phyloP scores from a whole-genome alignment of 2,888 invertebrate genomes.

The Drosophila silvestris region DNA sequence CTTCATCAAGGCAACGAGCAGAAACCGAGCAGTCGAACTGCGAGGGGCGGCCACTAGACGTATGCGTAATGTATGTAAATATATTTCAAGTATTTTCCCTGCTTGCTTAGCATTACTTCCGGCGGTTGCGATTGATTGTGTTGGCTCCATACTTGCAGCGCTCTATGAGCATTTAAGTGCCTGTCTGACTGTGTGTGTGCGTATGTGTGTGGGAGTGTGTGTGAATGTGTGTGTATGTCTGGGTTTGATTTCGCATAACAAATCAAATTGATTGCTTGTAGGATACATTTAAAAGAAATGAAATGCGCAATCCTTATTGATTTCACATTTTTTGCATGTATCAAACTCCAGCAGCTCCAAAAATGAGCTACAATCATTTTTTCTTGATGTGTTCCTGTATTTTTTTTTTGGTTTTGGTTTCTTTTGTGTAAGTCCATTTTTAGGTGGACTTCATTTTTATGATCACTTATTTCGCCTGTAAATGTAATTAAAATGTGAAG shows the following conservation, averaged over 20 bases:
- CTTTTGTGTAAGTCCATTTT: not conserved
- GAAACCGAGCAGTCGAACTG: conserved; percentile 8
- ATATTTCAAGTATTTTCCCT: conserved; percentile 74
- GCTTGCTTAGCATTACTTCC: conserved; percentile 77
- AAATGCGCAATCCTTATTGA: conserved; percentile 76
- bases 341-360: not conserved
- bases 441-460: conserved; percentile 39
- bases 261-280: conserved; percentile 79
- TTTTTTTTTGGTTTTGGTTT: not conserved
- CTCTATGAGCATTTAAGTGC: conserved; percentile 45
- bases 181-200: conserved; percentile 20
- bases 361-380: conserved; percentile 11
- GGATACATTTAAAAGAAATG: conserved; percentile 69
- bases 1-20: conserved; percentile 68
- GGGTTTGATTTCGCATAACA: conserved; percentile 69
- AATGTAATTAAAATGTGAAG: conserved; percentile 55
- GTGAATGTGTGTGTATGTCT: conserved; percentile 21
- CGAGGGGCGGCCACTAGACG: conserved; percentile 58
- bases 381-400: not conserved
- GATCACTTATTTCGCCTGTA: conserved; percentile 47
- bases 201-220: conserved; percentile 21
- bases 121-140: conserved; percentile 79
- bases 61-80: conserved; percentile 78
- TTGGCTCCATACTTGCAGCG: conserved; percentile 41
- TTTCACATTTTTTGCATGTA: conserved; percentile 65